Evolutionary conservation across 2,113 vertebrate genomes (phyloP).

Genomic region (Xyrauchen texanus): DNA sequence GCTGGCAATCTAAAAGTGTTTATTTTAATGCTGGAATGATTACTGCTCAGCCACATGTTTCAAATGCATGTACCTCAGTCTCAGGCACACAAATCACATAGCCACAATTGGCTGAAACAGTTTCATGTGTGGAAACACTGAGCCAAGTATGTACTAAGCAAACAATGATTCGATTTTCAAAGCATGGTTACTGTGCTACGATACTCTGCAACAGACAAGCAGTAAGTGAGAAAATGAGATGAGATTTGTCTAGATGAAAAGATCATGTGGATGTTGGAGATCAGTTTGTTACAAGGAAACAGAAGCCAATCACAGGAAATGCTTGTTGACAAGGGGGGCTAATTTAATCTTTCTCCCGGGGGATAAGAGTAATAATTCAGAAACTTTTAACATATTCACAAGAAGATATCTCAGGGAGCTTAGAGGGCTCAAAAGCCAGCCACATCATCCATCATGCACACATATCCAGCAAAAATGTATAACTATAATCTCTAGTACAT

Average conservation of each 20-base stretch:
- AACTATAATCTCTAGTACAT: no score
- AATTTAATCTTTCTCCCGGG: constrained; percentile 1
- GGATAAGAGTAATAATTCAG: background rate
- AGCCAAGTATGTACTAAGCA: background rate
- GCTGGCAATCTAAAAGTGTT: background rate
- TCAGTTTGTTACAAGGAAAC: constrained; percentile 21
- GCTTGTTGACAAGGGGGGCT: background rate
- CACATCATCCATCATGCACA: no score
- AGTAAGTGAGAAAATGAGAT: no score
- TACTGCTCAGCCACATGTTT: background rate
- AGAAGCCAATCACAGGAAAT: constrained; percentile 9
- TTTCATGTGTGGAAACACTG: no score
- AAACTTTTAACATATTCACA: background rate
- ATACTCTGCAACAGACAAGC: no score
- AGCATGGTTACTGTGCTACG: no score
- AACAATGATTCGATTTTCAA: background rate
- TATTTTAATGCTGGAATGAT: background rate
- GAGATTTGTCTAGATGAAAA: no score
- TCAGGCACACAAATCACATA: background rate
- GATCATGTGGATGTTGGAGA: no score
- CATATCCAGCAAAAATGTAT: no score
- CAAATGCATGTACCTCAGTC: background rate
- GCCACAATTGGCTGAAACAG: background rate
- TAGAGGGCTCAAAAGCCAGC: no score
- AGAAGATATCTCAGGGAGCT: background rate